Evolutionary conservation across 1,140 invertebrate species (phyloP), one percentile per base, ranked within the genome.

Genomic region (Lepidurus arcticus): DNA sequence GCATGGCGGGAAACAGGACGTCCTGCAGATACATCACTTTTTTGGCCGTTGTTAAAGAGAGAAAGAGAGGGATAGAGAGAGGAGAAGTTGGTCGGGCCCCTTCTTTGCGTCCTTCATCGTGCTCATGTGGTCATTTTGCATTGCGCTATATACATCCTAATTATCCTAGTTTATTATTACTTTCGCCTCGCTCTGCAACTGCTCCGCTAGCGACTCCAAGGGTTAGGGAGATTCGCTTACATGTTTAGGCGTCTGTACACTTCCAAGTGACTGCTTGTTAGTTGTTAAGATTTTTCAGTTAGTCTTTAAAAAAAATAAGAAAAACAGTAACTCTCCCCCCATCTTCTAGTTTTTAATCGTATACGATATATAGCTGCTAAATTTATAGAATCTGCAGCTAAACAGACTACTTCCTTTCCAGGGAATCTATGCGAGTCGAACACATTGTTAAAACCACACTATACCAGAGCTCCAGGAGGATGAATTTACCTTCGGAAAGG

Each of bases 131-230:
- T 65, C 53, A 65, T 65, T 65, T 65, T 65, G 53, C 53, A 65
- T 65, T 65, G 53, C 53, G 21, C 53, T 65, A 65, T 34, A 34
- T 21, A 65, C 53, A 65, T 65, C 53, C 53, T 65, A 65, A 65
- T 65, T 65, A 65, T 65, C 53, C 53, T 65, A 21, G 53, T 65
- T 65, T 65, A 65, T 65, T 65, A 65, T 65, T 65, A 65, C 53
- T 65, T 65, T 65, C 53, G 53, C 53, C 21, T 65, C 53, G 53
- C 53, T 65, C 53, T 65, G 53, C 53, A 65, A 65, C 53, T 65
- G 53, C 53, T 65, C 53, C 53, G 53, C 53, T 65, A 65, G 53
- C 53, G 53, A 65, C 53, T 65, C 53, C 53, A 65, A 65, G 53
- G 53, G 53, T 13, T 21, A 16, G 16, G 53, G 21, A 13, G 53